Percentiles rank a stretch among this genome's conserved stretches.
Conservation (phyloP, 2,113 vertebrate genomes). For the Proteles cristata region DNA sequence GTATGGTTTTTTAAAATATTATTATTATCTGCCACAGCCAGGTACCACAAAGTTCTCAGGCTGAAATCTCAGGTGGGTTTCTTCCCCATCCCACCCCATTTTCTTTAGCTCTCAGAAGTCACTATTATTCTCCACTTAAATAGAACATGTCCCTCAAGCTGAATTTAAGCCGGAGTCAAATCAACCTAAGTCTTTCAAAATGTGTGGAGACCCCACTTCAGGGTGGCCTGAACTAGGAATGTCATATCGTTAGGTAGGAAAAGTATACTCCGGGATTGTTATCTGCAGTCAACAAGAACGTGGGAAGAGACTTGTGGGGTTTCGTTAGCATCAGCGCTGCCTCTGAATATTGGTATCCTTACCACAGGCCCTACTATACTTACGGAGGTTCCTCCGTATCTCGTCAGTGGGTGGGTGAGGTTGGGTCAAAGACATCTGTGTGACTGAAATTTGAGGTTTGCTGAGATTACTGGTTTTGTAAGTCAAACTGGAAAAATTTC, state of each 20-base stretch:
- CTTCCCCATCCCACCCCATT: background rate
- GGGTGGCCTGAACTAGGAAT: background rate
- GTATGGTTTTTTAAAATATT: too few species aligned
- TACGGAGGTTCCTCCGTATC: background rate
- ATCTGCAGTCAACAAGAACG: background rate
- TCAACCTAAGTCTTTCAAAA: background rate
- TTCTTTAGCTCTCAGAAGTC: background rate
- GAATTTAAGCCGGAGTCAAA: background rate
- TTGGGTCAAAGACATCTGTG: background rate
- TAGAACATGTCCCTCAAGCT: background rate
- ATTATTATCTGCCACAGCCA: background rate
- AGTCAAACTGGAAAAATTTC: background rate
- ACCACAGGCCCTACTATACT: background rate
- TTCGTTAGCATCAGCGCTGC: background rate
- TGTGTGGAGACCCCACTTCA: background rate
- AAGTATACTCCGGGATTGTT: background rate
- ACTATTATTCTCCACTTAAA: background rate
- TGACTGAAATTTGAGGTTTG: background rate
- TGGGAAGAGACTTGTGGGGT: background rate
- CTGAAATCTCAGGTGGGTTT: background rate
- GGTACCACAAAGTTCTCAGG: background rate
- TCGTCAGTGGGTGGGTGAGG: background rate
- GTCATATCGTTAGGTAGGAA: background rate
- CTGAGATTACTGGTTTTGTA: background rate
- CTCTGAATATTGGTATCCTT: background rate